Evolutionary conservation across 1,140 invertebrate genomes (phyloP).

Genomic region (Bombus difficillimus): DNA sequence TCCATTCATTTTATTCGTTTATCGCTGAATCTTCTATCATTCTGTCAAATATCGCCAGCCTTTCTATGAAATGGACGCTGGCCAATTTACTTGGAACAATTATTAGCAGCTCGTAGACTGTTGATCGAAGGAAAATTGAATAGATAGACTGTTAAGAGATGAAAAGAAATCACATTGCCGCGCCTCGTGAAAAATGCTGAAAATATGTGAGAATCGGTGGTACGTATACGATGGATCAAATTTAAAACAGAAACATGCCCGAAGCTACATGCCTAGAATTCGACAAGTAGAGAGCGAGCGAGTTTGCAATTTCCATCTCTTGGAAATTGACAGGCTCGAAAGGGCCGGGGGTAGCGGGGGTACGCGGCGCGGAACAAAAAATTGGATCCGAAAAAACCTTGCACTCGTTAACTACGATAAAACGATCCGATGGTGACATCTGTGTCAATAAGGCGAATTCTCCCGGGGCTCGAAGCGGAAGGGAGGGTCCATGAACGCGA

Average conservation of each 20-base stretch:
- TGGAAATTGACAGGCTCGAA: not conserved
- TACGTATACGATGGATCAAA: no score
- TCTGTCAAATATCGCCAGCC: no score
- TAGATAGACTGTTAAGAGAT: rapidly evolving
- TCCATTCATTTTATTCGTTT: not conserved
- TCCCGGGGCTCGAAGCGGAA: constrained; percentile 65
- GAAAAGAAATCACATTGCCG: not conserved
- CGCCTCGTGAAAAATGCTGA: no score
- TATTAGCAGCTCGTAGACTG: not conserved
- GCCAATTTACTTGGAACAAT: rapidly evolving
- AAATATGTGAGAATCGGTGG: no score
- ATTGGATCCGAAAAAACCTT: constrained; percentile 65
- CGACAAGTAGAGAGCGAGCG: not conserved
- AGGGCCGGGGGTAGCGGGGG: no score
- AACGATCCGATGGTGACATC: constrained; percentile 77
- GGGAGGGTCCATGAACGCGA: constrained; percentile 69
- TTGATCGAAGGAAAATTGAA: not conserved
- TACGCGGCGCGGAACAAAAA: constrained; percentile 23
- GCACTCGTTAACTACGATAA: constrained; percentile 66
- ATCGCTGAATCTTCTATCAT: no score
- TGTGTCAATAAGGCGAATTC: constrained; percentile 81
- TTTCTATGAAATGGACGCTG: no score
- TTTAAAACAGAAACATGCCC: no score
- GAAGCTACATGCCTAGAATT: no score
- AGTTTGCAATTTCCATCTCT: not conserved